These are phyloP conservation scores for Dinocampus coccinellae DNA, from an alignment of 2,888 invertebrate species.

Conservation along the genomic window DNA sequence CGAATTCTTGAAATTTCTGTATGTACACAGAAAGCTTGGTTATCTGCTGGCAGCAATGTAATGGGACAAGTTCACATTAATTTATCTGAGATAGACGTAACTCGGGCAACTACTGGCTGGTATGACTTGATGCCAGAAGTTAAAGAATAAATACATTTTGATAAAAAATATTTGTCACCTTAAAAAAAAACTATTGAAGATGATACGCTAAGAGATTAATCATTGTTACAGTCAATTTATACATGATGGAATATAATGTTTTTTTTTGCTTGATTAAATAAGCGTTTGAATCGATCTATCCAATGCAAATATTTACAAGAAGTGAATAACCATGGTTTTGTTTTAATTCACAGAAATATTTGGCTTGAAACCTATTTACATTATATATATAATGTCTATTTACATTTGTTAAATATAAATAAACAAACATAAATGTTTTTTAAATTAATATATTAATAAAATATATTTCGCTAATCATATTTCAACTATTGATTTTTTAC, in stretches of 20 bases:
- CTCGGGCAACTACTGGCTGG: conserved; percentile 81
- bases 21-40: conserved; percentile 88
- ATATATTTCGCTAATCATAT: no score
- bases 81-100: conserved; percentile 77
- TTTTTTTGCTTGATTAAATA: not conserved
- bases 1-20: conserved; percentile 88
- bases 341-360: not conserved
- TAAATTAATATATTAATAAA: not conserved
- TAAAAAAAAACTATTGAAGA: no score
- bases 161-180: not conserved
- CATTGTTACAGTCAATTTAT: no score
- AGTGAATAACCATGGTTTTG: not conserved
- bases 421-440: not conserved
- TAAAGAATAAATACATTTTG: conserved; percentile 45
- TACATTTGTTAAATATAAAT: not conserved
- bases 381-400: not conserved
- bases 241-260: not conserved
- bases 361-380: not conserved
- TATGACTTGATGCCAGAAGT: conserved; percentile 77
- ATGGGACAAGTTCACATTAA: conserved; percentile 85
- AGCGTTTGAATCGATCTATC: not conserved
- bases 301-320: not conserved
- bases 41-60: conserved; percentile 84
- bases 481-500: no score
- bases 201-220: no score